phyloP scores from a whole-genome alignment of 1,140 invertebrate genomes.

The Diorhabda sublineata region DNA sequence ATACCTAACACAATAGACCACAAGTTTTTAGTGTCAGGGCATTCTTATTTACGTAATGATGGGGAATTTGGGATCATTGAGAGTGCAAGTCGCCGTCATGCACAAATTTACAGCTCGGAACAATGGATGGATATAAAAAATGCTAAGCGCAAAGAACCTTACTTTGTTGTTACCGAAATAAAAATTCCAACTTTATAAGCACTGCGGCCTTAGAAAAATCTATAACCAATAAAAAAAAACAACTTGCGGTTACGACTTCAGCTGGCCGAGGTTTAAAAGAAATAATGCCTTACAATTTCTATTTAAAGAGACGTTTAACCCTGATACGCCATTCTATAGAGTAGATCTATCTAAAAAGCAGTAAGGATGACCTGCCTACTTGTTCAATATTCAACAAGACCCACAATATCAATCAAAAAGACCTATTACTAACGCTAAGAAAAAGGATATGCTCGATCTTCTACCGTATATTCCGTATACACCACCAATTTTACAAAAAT shows the following conservation, averaged over 20 bases:
- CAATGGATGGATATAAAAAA: slow-evolving; percentile 22
- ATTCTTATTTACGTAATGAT: background rate
- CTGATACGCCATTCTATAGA: slow-evolving; percentile 6
- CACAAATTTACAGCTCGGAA: background rate
- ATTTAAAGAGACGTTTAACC: background rate
- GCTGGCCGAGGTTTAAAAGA: slow-evolving; percentile 1
- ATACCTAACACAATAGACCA: too few species aligned
- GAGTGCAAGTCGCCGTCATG: background rate
- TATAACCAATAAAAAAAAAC: slow-evolving; percentile 24
- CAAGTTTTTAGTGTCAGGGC: background rate
- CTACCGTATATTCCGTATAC: slow-evolving; percentile 11
- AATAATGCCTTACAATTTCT: background rate
- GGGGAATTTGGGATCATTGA: background rate
- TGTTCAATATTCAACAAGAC: too few species aligned
- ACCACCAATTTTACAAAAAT: too few species aligned
- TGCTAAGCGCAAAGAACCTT: background rate
- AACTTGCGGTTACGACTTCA: background rate
- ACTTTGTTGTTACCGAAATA: slow-evolving; percentile 5
- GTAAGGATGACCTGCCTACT: background rate
- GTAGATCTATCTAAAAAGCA: slow-evolving; percentile 1
- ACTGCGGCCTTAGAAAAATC: slow-evolving; percentile 12
- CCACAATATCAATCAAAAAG: background rate
- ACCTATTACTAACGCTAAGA: slow-evolving; percentile 8
- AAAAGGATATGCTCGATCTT: slow-evolving; percentile 10
- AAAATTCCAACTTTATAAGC: slow-evolving; percentile 14